Evolutionary conservation across 2,888 invertebrate species (phyloP).

Genomic region (Drosophila quasianomalipes): DNA sequence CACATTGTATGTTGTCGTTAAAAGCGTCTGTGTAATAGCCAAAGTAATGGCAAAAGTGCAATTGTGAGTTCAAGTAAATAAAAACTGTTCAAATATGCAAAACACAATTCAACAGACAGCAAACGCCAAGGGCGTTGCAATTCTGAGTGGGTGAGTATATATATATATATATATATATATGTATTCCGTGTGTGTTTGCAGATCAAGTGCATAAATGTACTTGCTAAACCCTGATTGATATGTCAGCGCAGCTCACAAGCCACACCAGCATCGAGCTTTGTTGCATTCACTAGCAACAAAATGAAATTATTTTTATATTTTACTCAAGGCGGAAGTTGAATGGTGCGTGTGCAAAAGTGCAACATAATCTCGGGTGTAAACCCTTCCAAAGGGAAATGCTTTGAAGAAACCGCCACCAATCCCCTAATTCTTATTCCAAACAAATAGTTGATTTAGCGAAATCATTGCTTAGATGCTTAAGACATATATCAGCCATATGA

Average conservation of each 20-base stretch:
- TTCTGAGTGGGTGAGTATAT: slow-evolving; percentile 4
- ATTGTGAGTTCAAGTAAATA: slow-evolving; percentile 82
- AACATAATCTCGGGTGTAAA: not conserved
- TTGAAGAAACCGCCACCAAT: not conserved
- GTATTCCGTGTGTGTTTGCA: slow-evolving; percentile 27
- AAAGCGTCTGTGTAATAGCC: slow-evolving; percentile 81
- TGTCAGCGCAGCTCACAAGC: slow-evolving; percentile 56
- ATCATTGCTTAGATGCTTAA: not conserved
- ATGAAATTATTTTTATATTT: slow-evolving; percentile 50
- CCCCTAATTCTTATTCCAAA: not conserved
- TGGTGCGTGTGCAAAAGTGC: slow-evolving; percentile 27
- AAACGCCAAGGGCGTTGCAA: slow-evolving; percentile 30
- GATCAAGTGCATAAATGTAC: slow-evolving; percentile 82
- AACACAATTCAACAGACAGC: slow-evolving; percentile 74
- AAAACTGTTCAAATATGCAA: slow-evolving; percentile 82
- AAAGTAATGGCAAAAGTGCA: slow-evolving; percentile 81
- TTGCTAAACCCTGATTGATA: slow-evolving; percentile 83
- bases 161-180: not conserved
- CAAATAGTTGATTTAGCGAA: not conserved
- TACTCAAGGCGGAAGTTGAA: slow-evolving; percentile 33
- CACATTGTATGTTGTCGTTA: slow-evolving; percentile 58
- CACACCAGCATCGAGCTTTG: slow-evolving; percentile 23
- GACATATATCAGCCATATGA: not conserved
- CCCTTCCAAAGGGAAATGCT: not conserved
- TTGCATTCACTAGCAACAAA: slow-evolving; percentile 38